A percentile compares a stretch with the other conserved stretches of the same genome.
These are phyloP conservation scores for Sanderia malayensis DNA, from an alignment of 30 jellyfish, hydroid and myxozoan genomes.

Conservation along the genomic window DNA sequence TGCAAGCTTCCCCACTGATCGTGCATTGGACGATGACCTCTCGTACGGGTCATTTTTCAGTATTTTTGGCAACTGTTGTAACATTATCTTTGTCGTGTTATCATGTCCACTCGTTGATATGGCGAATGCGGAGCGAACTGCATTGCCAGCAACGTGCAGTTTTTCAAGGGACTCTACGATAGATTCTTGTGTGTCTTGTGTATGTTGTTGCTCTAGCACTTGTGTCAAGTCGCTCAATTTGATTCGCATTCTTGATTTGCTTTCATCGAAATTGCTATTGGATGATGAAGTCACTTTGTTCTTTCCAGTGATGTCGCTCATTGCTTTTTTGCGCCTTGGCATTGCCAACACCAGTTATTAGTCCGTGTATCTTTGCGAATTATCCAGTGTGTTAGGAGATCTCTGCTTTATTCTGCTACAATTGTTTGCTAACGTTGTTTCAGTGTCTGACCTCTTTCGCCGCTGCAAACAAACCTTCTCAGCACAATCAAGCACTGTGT, in stretches of 20 bases:
- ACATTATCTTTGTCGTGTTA: neutral
- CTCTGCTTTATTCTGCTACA: too few relatives aligned
- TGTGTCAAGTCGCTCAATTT: neutral
- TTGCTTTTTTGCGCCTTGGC: too few relatives aligned
- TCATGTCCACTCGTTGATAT: constrained; percentile 2
- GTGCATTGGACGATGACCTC: neutral
- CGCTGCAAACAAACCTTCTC: too few relatives aligned
- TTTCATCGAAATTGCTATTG: too few relatives aligned
- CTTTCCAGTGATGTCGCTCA: neutral
- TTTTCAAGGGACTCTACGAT: neutral
- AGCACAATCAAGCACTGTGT: too few relatives aligned
- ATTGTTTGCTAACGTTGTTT: too few relatives aligned
- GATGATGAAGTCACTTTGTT: neutral
- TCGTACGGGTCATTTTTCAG: neutral
- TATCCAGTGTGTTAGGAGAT: too few relatives aligned
- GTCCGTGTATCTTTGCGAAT: too few relatives aligned
- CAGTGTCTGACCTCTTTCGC: too few relatives aligned
- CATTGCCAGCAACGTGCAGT: constrained; percentile 5
- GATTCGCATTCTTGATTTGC: neutral
- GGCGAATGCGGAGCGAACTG: constrained; percentile 23
- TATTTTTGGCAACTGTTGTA: neutral
- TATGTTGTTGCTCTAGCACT: neutral
- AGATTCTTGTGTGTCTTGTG: neutral
- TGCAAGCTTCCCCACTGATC: too few relatives aligned
- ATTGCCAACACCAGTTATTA: too few relatives aligned